Evolutionary conservation across 2,113 vertebrate genomes (phyloP).

Genomic region (Pavo muticus): DNA sequence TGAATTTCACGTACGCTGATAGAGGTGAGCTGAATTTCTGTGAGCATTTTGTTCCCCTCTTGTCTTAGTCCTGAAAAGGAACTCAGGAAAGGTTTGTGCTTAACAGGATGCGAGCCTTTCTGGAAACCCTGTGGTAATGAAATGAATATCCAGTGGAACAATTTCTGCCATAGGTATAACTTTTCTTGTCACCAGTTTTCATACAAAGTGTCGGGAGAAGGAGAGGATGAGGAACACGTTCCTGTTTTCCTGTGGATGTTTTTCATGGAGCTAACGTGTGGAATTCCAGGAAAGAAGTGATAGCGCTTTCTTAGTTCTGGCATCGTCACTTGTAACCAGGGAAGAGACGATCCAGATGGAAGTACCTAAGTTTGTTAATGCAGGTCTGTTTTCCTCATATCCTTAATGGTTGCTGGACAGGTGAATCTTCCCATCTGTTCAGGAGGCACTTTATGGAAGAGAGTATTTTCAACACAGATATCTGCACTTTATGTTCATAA

Average conservation of each 20-base stretch:
- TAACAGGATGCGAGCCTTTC: neutral
- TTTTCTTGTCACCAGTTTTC: neutral
- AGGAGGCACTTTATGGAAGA: neutral
- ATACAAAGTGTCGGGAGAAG: neutral
- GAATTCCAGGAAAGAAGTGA: neutral
- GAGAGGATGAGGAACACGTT: neutral
- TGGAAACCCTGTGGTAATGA: neutral
- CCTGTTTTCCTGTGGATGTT: neutral
- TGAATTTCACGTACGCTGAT: neutral
- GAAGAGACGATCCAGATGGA: neutral
- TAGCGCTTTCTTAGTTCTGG: neutral
- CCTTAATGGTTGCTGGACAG: neutral
- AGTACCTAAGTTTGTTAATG: neutral
- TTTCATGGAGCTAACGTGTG: neutral
- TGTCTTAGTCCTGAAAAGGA: neutral
- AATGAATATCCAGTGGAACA: neutral
- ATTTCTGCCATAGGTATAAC: neutral
- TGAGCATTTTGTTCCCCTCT: neutral
- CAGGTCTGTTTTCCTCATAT: neutral
- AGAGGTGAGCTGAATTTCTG: neutral
- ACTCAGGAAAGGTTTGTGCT: neutral
- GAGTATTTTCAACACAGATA: neutral
- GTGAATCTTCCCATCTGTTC: constrained; percentile 1
- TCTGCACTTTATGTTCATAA: neutral
- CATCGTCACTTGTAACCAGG: neutral